Percentiles rank a stretch among this genome's conserved stretches.
These are phyloP conservation scores for Mungos mungo DNA, from an alignment of 2,113 vertebrate species.

Conservation along the genomic window DNA sequence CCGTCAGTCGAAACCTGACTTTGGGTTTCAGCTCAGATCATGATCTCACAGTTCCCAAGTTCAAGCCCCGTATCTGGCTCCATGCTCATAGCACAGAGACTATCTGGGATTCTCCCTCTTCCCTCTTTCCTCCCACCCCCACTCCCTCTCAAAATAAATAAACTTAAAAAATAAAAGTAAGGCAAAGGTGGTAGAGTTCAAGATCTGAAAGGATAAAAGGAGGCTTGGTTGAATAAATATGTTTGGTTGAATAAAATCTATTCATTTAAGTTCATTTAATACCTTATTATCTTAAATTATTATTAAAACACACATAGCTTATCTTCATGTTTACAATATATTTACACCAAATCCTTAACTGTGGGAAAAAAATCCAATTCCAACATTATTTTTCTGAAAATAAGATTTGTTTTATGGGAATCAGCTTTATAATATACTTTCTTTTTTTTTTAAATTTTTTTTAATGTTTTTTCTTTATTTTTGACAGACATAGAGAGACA, in stretches of 20 bases:
- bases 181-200: not conserved
- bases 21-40: too few species aligned
- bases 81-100: too few species aligned
- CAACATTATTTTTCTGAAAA: conserved; percentile 11
- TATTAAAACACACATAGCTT: not conserved
- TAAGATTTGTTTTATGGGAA: not conserved
- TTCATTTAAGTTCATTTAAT: not conserved
- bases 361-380: not conserved
- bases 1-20: too few species aligned
- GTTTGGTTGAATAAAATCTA: not conserved
- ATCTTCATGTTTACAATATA: conserved; percentile 23
- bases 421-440: not conserved
- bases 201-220: not conserved
- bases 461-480: too few species aligned
- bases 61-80: too few species aligned
- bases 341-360: not conserved
- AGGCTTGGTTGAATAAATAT: not conserved
- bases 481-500: too few species aligned
- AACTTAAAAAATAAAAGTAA: not conserved
- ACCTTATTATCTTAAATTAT: not conserved
- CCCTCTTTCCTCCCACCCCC: too few species aligned
- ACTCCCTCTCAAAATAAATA: too few species aligned
- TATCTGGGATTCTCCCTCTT: too few species aligned
- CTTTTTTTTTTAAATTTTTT: too few species aligned
- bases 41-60: too few species aligned